Evolutionary conservation across 2,113 vertebrate genomes (phyloP).

Genomic region (Blennius ocellaris): DNA sequence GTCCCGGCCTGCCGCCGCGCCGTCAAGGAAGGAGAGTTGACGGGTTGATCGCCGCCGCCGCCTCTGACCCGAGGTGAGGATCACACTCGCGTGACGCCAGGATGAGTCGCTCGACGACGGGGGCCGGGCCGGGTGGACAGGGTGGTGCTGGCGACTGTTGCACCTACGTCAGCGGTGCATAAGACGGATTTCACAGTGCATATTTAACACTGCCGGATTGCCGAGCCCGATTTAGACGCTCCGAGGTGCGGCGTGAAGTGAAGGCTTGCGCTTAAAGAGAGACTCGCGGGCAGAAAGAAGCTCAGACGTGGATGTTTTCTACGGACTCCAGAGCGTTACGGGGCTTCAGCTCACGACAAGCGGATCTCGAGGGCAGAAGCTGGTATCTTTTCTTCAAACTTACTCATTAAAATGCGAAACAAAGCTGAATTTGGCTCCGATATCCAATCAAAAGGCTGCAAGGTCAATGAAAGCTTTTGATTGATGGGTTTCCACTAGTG

Average conservation of each 20-base stretch:
- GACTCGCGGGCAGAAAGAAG: too few species aligned
- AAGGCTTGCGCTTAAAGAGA: neutral
- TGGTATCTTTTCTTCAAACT: too few species aligned
- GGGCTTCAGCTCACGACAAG: neutral
- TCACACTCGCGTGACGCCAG: constrained; percentile 76
- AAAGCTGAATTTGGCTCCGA: too few species aligned
- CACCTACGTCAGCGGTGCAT: constrained; percentile 53
- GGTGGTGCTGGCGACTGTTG: constrained; percentile 46
- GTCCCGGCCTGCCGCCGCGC: constrained; percentile 1
- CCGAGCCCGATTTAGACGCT: constrained; percentile 63
- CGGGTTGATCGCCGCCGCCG: constrained; percentile 26
- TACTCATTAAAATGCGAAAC: too few species aligned
- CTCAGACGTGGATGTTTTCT: neutral
- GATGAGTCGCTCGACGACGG: constrained; percentile 53
- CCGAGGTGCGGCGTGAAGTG: constrained; percentile 35
- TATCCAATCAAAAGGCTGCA: too few species aligned
- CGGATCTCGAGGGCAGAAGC: too few species aligned
- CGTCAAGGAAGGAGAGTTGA: constrained; percentile 20
- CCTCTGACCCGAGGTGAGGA: constrained; percentile 65
- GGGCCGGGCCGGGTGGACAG: constrained; percentile 64
- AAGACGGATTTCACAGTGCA: constrained; percentile 78
- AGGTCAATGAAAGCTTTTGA: too few species aligned
- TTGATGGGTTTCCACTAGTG: too few species aligned
- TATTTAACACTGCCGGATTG: constrained; percentile 78
- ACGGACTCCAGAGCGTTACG: neutral